Base-by-base conservation (phyloP, 1,140 invertebrate genomes). In the Caenorhabditis tropicalis region DNA sequence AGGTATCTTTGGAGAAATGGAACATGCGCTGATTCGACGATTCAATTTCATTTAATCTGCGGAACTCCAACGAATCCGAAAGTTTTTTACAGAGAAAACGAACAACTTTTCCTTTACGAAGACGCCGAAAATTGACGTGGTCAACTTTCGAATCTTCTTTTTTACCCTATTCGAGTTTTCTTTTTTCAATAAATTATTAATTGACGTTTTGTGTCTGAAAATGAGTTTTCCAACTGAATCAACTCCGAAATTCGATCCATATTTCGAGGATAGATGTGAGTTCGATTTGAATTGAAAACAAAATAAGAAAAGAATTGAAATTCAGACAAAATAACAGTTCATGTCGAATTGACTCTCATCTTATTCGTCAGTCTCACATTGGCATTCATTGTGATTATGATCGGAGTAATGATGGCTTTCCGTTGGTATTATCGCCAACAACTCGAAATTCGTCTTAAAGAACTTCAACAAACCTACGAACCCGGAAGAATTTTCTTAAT, bases 1-100 rank as follows among this genome's bases (percentile, higher is more conserved):
- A 90, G 89, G 89, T 91, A 90, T 80, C 79, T 90, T 33, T 90
- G 89, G 89, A 86, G 89, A 33, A 85, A 86, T 29, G 89, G 85
- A 43, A 85, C 56, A 7, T 90, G 89, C 79, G 39, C 88, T 6
- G 43, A 80, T 27, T 86, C 88, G 3, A 90, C 89, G 31, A 90
- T 90, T 24, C 83, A 56, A 48, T 90, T 90, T 48, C 85, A 88
- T 29, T 79, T 90, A n/a, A 88, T 89, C 19, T 90, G 89, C 79
- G 89, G 89, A 24, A 91, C 91, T 39, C 89, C 89, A 16, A 74
- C 60, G 4, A 90, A 90, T 85, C 89, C 89, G 1, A 86, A 89
- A 43, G 79, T 86, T 19, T 90, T 90, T 58, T 90, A 90, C 79
- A 43, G 79, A 16, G 86, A 90, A 82, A 88, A 90, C 79, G 88